Base-by-base conservation (phyloP, 2,113 vertebrate species). In the Alectura lathami region DNA sequence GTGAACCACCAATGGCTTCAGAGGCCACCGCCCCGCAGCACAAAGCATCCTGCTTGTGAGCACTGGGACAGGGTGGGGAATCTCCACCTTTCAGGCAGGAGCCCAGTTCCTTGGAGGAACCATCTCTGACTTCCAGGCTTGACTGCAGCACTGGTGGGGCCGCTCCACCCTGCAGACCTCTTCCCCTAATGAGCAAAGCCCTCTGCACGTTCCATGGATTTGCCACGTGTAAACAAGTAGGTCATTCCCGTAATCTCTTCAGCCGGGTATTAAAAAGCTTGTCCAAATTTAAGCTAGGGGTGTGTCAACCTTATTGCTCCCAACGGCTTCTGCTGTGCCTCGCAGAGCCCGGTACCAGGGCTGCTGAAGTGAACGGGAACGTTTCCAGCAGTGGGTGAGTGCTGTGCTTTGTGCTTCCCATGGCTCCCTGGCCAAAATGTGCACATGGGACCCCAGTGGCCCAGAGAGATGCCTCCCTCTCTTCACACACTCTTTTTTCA, bases 211-310 rank as follows among this genome's bases (percentile, higher is more conserved):
- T 95, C 88, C 36, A 40, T 74, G 83, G 89, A 79, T 51, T 82
- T 4, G 3, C 69, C 87, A 93, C 79, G 32, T 17, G 38, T 11
- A 91, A 96, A 84, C 89, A 97, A 97, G 54, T 97, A 95, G 96
- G 96, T 96, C 96, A 95, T 81, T 91, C 75, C 83, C 72, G 57
- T 97, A 97, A 97, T 96, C 94, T 92, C 66, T 84, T 96, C 90
- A 96, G 32, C 72, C 83, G 80, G 83, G 54, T 93, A 96, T 96
- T 97, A 96, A 96, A 97, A 96, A 89, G 88, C 88, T 83, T 90
- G 81, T 89, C 90, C 91, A 95, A 96, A 89, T 96, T 96, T 94
- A 97, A 96, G 68, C 57, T 91, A 69, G 62, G 96, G 94, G 94
- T 90, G 96, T 96, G 94, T 88, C 93, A 91, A 57, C n/a, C 38